A percentile compares a stretch with the other conserved stretches of the same genome.
These are phyloP conservation scores for Bombyx mandarina DNA, from an alignment of 1,140 invertebrate genomes.

Conservation along the genomic window DNA sequence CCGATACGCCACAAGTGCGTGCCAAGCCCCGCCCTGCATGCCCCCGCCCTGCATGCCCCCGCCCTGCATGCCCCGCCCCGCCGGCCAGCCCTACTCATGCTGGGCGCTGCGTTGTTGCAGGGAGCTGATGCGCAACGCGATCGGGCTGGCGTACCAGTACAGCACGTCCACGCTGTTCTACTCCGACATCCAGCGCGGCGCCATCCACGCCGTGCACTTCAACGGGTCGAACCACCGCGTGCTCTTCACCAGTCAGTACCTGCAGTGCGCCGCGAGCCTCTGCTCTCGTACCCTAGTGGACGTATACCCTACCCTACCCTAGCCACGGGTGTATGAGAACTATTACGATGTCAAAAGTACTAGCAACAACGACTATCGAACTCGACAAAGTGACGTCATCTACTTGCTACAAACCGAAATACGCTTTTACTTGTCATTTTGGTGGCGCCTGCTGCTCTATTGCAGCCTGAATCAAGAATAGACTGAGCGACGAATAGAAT, in stretches of 20 bases:
- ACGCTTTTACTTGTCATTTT: no score
- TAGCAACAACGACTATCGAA: no score
- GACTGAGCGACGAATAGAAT: no score
- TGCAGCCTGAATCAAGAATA: no score
- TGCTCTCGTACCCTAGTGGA: not conserved
- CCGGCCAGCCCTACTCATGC: not conserved
- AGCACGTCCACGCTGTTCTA: constrained; percentile 80
- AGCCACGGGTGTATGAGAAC: no score
- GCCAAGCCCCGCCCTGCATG: constrained; percentile 8
- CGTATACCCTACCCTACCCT: not conserved
- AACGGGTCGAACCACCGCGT: constrained; percentile 82
- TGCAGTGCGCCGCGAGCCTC: not conserved
- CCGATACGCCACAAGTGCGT: constrained; percentile 76
- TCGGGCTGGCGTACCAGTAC: constrained; percentile 88
- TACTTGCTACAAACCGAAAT: no score
- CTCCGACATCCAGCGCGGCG: constrained; percentile 88
- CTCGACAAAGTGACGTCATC: no score
- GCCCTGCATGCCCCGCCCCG: not conserved
- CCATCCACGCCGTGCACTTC: constrained; percentile 87
- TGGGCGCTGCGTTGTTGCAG: constrained; percentile 20
- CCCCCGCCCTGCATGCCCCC: not conserved
- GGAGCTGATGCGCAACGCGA: constrained; percentile 84
- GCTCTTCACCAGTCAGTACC: constrained; percentile 76
- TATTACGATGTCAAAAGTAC: no score
- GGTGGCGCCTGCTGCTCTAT: no score